Percentiles rank a stretch among this genome's conserved stretches.
Conservation (phyloP, 2,797 vertebrate genomes). For the Coregonus ussuriensis region DNA sequence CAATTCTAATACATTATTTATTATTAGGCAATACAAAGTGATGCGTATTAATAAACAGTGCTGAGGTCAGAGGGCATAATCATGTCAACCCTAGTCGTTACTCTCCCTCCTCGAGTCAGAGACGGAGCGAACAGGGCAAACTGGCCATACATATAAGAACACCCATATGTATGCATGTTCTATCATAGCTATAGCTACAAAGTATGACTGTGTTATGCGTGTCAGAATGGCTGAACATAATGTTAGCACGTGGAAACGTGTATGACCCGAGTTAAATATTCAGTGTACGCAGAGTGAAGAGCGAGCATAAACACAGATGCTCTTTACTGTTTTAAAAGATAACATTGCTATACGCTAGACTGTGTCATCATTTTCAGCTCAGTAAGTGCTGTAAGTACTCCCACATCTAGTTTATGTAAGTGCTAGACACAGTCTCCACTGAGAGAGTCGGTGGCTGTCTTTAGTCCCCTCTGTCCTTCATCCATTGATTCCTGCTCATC, state of each 20-base stretch:
- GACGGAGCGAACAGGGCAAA: conserved; percentile 23
- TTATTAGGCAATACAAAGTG: conserved; percentile 70
- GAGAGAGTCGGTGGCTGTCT: conserved; percentile 31
- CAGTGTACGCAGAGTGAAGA: not conserved
- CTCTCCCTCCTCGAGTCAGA: conserved; percentile 60
- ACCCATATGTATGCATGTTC: not conserved
- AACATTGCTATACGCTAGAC: conserved; percentile 48
- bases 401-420: conserved; percentile 66
- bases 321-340: conserved; percentile 27
- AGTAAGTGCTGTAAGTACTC: conserved; percentile 48
- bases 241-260: not conserved
- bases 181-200: not conserved
- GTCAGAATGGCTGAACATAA: not conserved
- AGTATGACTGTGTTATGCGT: not conserved
- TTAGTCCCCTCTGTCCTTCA: conserved; percentile 4
- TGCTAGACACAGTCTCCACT: conserved; percentile 56
- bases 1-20: conserved; percentile 67
- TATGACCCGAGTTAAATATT: not conserved
- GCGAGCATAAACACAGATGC: conserved; percentile 39
- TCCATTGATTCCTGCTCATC: conserved; percentile 59
- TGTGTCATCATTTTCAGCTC: conserved; percentile 38
- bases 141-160: not conserved
- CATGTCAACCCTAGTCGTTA: conserved; percentile 50
- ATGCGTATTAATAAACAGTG: conserved; percentile 73
- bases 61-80: conserved; percentile 64